Evolutionary conservation across 2,888 invertebrate species (phyloP), one percentile per base, ranked within the genome.

Genomic region (Adela reaumurella): DNA sequence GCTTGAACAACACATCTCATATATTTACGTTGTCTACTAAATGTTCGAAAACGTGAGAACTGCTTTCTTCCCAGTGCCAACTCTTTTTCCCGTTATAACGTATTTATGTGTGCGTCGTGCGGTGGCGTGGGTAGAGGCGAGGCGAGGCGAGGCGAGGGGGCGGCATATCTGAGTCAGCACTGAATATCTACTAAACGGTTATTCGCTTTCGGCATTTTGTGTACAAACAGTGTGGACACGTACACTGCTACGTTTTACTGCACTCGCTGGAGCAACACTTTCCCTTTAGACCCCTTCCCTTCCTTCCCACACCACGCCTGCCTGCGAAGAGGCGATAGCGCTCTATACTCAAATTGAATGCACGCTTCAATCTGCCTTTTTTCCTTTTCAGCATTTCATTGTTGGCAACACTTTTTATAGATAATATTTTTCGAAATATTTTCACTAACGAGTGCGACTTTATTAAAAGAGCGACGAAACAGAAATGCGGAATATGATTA

Each of bases 141-240:
- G n/a, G n/a, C n/a, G 24, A 8, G 24, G 24, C 24, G 24, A 24
- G 24, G 8, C 24, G 4, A 4, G 24, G 24, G 24, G 24, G 24
- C 35, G 35, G n/a, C n/a, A n/a, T n/a, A n/a, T n/a, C 35, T 35
- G 35, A 35, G 35, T 35, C 35, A 35, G 20, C 19, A 19, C 16
- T 14, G 20, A 19, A 45, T 19, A 45, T 19, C 19, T 45, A 19
- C 20, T 45, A 45, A 45, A 19, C 45, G 19, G 19, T 45, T 45
- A 45, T 45, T 19, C 45, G 45, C 19, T 19, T 18, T 19, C 45
- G 20, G 45, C 45, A 19, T 45, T 45, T 45, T 45, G 45, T 45
- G 45, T 45, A 45, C 45, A 18, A 45, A 19, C 19, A 20, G 19
- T n/a, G 19, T 8, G 14, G 35, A 35, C 35, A 35, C 35, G 35